Percentiles rank a stretch among this genome's conserved stretches.
phyloP scores from a whole-genome alignment of 2,113 vertebrate species.

The Eurystomus gularis region DNA sequence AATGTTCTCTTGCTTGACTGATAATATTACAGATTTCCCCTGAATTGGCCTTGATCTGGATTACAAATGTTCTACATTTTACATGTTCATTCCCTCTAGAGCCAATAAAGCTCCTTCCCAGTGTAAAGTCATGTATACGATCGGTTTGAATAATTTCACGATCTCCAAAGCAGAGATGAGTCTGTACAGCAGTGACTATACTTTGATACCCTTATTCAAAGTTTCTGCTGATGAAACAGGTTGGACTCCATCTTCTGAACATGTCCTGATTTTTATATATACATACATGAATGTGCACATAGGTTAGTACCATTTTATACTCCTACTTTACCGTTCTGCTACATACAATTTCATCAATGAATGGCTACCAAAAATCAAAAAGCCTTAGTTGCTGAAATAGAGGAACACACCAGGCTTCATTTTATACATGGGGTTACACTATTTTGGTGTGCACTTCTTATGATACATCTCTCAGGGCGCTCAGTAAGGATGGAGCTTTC shows the following conservation, averaged over 20 bases:
- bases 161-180: not conserved
- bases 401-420: not conserved
- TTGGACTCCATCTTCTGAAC: not conserved
- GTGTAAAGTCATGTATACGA: fast-evolving
- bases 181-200: not conserved
- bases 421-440: not conserved
- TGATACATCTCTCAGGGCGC: not conserved
- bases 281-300: fast-evolving
- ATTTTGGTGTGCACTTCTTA: not conserved
- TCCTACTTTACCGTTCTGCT: not conserved
- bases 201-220: not conserved
- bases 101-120: not conserved
- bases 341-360: not conserved
- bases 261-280: not conserved
- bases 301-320: not conserved
- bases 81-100: fast-evolving
- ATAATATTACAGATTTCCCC: not conserved
- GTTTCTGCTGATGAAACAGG: not conserved
- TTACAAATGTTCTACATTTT: not conserved
- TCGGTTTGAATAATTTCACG: not conserved
- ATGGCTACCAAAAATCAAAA: not conserved
- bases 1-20: not conserved
- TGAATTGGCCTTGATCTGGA: not conserved
- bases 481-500: not conserved
- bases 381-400: not conserved